Evolutionary conservation across 2,113 vertebrate genomes (phyloP), one percentile per base, ranked within the genome.

Genomic region (Copsychus sechellarum): DNA sequence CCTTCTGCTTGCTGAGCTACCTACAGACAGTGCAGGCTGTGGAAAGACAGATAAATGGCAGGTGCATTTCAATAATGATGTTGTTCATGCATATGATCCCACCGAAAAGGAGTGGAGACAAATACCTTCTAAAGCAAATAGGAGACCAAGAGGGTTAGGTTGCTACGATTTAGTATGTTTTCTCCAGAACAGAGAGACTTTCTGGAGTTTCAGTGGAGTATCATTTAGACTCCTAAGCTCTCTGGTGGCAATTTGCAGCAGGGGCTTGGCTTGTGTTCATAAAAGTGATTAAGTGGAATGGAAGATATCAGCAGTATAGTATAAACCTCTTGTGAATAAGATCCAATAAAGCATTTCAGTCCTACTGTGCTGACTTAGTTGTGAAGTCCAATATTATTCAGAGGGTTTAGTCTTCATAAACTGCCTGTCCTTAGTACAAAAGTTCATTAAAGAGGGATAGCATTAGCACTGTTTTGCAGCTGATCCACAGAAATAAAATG

Each of bases 131-230:
- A 47, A 91, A 93, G 31, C 53, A 80, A 82, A 70, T 50, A 73
- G 80, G 81, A 94, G 95, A 58, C 21, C 19, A 62, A 38, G 40
- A 86, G 23, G 8, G 53, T 67, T 80, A 89, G 22, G 28, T 90
- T 90, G 71, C 74, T 91, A 15, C 77, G 90, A 88, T 91, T 95
- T 66, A 91, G 54, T 61, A 8, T 48, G 36, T 76, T 91, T 94
- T 77, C 81, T 93, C n/a, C 43, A 78, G 71, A 93, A 77, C 66
- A 91, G 93, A 93, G 81, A 86, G 74, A 86, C 74, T 90, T 95
- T 93, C 84, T 91, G 81, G 95, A 87, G 84, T 70, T 80, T 66
- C n/a, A 60, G 45, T 31, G 66, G 90, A 92, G 71, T 69, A 77
- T 80, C 53, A 21, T 84, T 87, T 94, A 85, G 62, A 71, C 67